Evolutionary conservation across 2,797 vertebrate species (phyloP).

Genomic region (Cuculus canorus): DNA sequence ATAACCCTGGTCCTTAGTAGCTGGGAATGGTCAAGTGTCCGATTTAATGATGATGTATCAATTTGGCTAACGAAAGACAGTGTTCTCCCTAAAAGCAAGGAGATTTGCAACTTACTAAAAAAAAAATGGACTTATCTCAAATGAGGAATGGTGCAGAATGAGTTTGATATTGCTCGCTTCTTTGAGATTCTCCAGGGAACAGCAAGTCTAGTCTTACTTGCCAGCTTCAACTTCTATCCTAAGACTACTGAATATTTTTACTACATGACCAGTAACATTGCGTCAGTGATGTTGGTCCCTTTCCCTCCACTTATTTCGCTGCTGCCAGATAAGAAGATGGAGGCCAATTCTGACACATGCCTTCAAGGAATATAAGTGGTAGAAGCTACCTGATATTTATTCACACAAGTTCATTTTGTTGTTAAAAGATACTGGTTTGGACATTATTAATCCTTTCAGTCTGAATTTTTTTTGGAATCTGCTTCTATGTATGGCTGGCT

Average conservation of each 20-base stretch:
- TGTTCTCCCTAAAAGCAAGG: background rate
- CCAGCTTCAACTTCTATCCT: background rate
- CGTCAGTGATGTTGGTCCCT: rapidly evolving
- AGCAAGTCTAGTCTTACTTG: background rate
- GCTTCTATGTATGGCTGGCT: background rate
- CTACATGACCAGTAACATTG: background rate
- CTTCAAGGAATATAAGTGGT: background rate
- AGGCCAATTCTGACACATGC: background rate
- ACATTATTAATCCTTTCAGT: background rate
- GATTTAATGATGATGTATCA: background rate
- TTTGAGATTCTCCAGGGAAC: background rate
- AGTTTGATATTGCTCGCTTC: background rate
- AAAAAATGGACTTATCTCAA: background rate
- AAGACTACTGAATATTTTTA: background rate
- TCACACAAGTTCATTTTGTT: background rate
- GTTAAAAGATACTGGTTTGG: background rate
- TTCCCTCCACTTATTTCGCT: background rate
- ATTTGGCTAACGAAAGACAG: background rate
- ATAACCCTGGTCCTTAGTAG: background rate
- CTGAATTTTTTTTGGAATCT: background rate
- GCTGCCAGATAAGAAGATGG: background rate
- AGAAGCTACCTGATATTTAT: background rate
- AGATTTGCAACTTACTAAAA: background rate
- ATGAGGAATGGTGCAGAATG: background rate
- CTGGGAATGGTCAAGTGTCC: background rate